Percentiles rank a stretch among this genome's conserved stretches.
phyloP scores from a whole-genome alignment of 1,140 invertebrate species.

The Tetramorium simillimum region DNA sequence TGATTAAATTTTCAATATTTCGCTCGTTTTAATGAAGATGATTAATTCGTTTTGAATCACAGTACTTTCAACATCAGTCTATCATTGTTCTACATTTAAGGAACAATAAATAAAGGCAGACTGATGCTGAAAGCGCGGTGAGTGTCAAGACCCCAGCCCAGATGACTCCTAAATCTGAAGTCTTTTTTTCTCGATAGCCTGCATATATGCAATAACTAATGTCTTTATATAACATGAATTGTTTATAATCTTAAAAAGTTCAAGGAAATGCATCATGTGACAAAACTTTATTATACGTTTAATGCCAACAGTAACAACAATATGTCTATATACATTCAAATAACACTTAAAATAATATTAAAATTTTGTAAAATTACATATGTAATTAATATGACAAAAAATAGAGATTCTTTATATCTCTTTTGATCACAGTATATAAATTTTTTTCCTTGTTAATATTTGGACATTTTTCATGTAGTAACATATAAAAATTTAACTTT shows the following conservation, averaged over 20 bases:
- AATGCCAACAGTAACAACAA: constrained; percentile 61
- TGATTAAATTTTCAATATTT: not conserved
- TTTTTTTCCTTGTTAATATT: not conserved
- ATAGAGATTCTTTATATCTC: not conserved
- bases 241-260: constrained; percentile 39
- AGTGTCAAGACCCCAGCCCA: not conserved
- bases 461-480: not conserved
- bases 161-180: not conserved
- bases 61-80: too few relatives aligned
- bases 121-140: too few relatives aligned
- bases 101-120: too few relatives aligned
- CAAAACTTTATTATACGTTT: constrained; percentile 68
- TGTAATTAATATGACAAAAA: constrained; percentile 43
- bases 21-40: not conserved
- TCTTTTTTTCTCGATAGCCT: not conserved
- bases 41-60: too few relatives aligned
- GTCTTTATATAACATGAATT: not conserved
- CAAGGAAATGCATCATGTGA: constrained; percentile 55
- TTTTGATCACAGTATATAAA: constrained; percentile 25
- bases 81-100: too few relatives aligned
- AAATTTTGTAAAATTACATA: constrained; percentile 36
- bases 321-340: constrained; percentile 60
- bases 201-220: not conserved
- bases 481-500: constrained; percentile 18
- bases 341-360: constrained; percentile 54